Base-by-base conservation (phyloP, 1,140 invertebrate genomes). In the Tetramorium simillimum region DNA sequence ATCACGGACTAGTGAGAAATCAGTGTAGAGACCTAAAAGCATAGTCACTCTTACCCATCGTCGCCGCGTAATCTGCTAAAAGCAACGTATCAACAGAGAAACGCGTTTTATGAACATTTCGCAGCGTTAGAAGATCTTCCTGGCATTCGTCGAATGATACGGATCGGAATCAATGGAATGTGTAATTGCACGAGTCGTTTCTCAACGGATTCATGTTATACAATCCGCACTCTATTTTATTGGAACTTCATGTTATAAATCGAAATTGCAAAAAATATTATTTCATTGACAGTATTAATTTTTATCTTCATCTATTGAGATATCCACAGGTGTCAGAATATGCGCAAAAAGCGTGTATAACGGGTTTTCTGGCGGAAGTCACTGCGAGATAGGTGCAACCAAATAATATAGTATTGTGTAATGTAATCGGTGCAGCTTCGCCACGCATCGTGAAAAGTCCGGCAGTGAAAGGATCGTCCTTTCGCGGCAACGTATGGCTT, bases 401-500 rank as follows among this genome's bases (percentile, higher is more conserved):
- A 33, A 28, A 63, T 78, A 85, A 78, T 40, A 21, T 21, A 40
- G n/a, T 53, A 86, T 86, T 75, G 53, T 77, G 60, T 37, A 86
- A 86, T 16, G 21, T 86, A 86, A 75, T 86, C 58, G 60, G 51
- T 67, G 49, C 37, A 58, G 28, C 51, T 53, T 78, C 49, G 16
- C 18, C 40, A 70, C 43, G 58, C 53, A 37, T 67, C 51, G 78
- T 63, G 69, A 76, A 69, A 88, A 49, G 40, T 82, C 56, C 70
- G 53, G n/a, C 24, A 62, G 89, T 91, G 89, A 91, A 91, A 91
- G 89, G 89, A 82, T 78, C 51, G 60, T 65, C 67, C 63, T 86
- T 49, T 72, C 65, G 49, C 65, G 37, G 18, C 28, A 70, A 51
- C 72, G 70, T 51, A 18, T 24, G 65, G 56, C 33, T 75, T 21